Evolutionary conservation across 2,797 vertebrate genomes (phyloP).

Genomic region (Anas capensis): DNA sequence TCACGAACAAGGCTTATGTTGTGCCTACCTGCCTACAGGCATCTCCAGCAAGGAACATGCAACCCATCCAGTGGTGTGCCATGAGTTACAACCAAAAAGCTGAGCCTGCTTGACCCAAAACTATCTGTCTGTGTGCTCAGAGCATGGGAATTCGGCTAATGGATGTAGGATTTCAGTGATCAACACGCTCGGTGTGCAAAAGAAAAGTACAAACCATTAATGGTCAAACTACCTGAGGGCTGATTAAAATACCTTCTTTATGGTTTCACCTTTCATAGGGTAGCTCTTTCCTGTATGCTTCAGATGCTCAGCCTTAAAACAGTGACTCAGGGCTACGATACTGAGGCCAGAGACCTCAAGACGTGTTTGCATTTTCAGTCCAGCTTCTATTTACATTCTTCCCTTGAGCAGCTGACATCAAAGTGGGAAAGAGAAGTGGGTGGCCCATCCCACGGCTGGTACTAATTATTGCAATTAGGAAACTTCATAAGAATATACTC

Average conservation of each 20-base stretch:
- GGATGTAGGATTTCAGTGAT: background rate
- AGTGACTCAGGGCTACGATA: background rate
- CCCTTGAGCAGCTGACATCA: constrained; percentile 22
- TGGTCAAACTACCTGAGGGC: background rate
- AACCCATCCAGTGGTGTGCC: fast-evolving
- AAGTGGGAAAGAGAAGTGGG: constrained; percentile 32
- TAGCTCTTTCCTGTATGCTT: background rate
- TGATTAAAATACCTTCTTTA: background rate
- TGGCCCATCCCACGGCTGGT: background rate
- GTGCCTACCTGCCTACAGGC: background rate
- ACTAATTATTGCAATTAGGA: constrained; percentile 10
- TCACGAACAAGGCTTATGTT: background rate
- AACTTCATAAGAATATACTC: background rate
- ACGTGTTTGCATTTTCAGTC: constrained; percentile 10
- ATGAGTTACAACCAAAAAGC: background rate
- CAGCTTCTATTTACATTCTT: constrained; percentile 12
- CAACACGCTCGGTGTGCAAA: background rate
- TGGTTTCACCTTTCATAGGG: background rate
- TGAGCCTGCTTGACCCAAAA: background rate
- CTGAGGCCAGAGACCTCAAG: background rate
- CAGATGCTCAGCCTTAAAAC: background rate
- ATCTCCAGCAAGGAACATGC: background rate
- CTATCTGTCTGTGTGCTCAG: background rate
- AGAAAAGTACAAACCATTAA: background rate
- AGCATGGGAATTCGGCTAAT: background rate